phyloP scores from a whole-genome alignment of 2,888 invertebrate genomes.

The Tetheella fluctuosa region DNA sequence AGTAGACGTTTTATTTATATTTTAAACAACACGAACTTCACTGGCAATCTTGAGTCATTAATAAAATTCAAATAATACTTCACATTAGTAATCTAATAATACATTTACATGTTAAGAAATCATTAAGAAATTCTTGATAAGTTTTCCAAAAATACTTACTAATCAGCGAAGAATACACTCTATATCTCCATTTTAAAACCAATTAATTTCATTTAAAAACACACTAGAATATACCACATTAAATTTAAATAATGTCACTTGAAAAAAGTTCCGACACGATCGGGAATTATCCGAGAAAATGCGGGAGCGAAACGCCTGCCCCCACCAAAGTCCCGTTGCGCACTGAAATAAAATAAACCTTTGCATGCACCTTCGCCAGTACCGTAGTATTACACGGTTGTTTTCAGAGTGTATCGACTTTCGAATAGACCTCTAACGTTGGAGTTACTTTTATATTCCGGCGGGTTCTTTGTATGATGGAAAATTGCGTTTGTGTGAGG shows the following conservation, averaged over 20 bases:
- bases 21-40: no score
- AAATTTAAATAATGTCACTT: slow-evolving; percentile 31
- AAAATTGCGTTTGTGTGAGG: slow-evolving; percentile 35
- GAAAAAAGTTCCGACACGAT: slow-evolving; percentile 54
- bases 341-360: slow-evolving; percentile 63
- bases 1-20: no score
- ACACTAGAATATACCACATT: slow-evolving; percentile 1
- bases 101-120: background rate
- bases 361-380: slow-evolving; percentile 50
- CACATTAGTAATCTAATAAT: background rate
- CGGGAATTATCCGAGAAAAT: slow-evolving; percentile 37
- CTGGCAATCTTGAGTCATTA: background rate
- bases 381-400: slow-evolving; percentile 71
- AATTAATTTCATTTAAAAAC: background rate
- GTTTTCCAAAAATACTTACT: background rate
- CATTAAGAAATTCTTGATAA: background rate
- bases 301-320: slow-evolving; percentile 45
- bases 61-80: background rate
- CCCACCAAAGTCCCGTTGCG: slow-evolving; percentile 47
- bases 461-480: slow-evolving; percentile 33
- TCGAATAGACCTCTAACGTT: slow-evolving; percentile 5
- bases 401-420: slow-evolving; percentile 24
- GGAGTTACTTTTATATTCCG: slow-evolving; percentile 29
- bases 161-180: background rate
- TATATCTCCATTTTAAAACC: background rate